Conservation (phyloP, 2,113 vertebrate genomes). For the Xiphophorus hellerii region DNA sequence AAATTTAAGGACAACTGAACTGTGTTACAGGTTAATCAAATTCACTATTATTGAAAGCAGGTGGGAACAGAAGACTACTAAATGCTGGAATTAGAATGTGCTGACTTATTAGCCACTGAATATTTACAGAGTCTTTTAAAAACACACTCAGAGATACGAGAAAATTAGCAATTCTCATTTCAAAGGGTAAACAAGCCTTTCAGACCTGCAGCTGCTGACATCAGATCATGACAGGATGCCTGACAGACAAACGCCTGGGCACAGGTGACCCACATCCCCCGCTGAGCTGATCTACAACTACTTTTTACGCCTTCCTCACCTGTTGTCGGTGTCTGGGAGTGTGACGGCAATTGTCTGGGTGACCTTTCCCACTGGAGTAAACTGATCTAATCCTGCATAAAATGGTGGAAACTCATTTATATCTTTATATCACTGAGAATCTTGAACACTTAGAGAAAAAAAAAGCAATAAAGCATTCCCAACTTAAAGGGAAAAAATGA, state of each 20-base stretch:
- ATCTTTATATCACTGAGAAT: too few relatives aligned
- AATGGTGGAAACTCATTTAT: conserved; percentile 19
- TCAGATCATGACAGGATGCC: neutral
- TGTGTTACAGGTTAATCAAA: neutral
- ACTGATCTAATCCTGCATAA: conserved; percentile 46
- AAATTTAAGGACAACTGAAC: neutral
- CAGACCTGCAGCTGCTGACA: neutral
- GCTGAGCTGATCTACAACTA: conserved; percentile 46
- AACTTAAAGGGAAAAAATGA: conserved; percentile 35
- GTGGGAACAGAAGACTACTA: neutral
- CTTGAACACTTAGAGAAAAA: conserved; percentile 7
- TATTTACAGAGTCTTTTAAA: conserved; percentile 2
- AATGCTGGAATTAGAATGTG: neutral
- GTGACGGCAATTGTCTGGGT: conserved; percentile 1
- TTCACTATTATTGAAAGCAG: neutral
- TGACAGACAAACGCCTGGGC: conserved; percentile 27
- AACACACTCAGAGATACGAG: conserved; percentile 7
- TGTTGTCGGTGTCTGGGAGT: conserved; percentile 32
- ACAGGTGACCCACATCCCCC: conserved; percentile 22
- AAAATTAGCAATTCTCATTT: conserved; percentile 16
- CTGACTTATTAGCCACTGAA: neutral
- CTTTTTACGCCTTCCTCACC: conserved; percentile 52
- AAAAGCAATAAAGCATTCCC: conserved; percentile 39
- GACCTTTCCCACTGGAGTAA: conserved; percentile 31
- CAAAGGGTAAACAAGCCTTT: neutral